Percentiles rank a stretch among this genome's conserved stretches.
phyloP scores from a whole-genome alignment of 64 coral and sea anemone genomes.

The Astreopora myriophthalma region DNA sequence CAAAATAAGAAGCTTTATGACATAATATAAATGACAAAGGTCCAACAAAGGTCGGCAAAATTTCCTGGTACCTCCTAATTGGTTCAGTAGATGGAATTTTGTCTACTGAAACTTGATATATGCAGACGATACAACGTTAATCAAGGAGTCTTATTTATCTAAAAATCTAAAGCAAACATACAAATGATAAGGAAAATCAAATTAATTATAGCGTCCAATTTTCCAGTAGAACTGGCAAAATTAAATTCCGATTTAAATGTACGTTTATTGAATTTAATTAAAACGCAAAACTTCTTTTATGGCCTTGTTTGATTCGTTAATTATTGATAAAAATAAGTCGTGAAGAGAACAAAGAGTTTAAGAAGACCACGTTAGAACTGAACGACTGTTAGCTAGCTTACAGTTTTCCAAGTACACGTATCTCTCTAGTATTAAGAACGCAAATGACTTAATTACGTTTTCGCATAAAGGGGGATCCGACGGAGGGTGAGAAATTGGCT shows the following conservation, averaged over 20 bases:
- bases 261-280: neutral
- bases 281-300: neutral
- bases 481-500: slow-evolving; percentile 74
- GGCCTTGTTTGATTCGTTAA: neutral
- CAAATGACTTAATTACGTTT: slow-evolving; percentile 62
- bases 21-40: too few species aligned
- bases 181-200: neutral
- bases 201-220: neutral
- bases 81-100: too few species aligned
- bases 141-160: too few species aligned
- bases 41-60: too few species aligned
- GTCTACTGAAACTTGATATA: too few species aligned
- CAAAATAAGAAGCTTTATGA: neutral
- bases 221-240: neutral
- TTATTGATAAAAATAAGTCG: neutral
- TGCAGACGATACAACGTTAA: too few species aligned
- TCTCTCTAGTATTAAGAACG: neutral
- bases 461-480: slow-evolving; percentile 83
- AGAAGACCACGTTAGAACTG: neutral
- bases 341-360: neutral
- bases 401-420: neutral
- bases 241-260: neutral
- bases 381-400: neutral
- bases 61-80: too few species aligned
- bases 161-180: neutral